Base-by-base conservation (phyloP, 2,113 vertebrate species). In the Halcyon senegalensis region DNA sequence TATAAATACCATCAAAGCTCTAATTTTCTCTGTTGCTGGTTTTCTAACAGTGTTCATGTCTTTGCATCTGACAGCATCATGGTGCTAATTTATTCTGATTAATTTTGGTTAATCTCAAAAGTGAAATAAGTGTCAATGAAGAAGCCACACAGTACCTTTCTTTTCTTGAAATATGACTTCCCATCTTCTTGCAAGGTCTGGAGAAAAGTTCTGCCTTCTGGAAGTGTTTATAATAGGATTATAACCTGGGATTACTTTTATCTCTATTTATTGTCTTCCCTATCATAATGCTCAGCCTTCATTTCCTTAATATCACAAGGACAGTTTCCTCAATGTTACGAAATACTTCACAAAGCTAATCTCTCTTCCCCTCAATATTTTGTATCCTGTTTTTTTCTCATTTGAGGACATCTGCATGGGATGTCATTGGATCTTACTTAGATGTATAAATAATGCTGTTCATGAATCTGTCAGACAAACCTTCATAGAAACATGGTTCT, bases 231-330 rank as follows among this genome's bases (percentile, higher is more conserved):
- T 70, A 89, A 69, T 58, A 94, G 72, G 72, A 91, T 87, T 89
- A 90, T 68, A 87, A 82, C 2, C 10, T 89, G 16, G 46, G 72
- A 68, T 92, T 95, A 87, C 16, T 92, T 84, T 84, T 82, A 91
- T 94, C 66, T 87, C 4, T 92, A 21, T 90, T 87, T 92, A 53
- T 77, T 92, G 28, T 92, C 51, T 93, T 95, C 35, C 8, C 7
- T 59, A 39, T 64, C 0, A 0, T 75, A 84, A 60, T 25, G 27
- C 58, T 87, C 51, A 70, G 19, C 25, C 31, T 87, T 89, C 11
- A 9, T 85, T 85, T 95, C 43, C 78, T 84, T 72, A 84, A 60
- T 94, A 84, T 64, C 30, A 31, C 69, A 96, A 89, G 84, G 80
- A 91, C 39, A 87, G 25, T 87, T 94, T 84, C 46, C 90, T 48